Conservation (phyloP, 2,888 invertebrate species). For the Lasiommata megera region DNA sequence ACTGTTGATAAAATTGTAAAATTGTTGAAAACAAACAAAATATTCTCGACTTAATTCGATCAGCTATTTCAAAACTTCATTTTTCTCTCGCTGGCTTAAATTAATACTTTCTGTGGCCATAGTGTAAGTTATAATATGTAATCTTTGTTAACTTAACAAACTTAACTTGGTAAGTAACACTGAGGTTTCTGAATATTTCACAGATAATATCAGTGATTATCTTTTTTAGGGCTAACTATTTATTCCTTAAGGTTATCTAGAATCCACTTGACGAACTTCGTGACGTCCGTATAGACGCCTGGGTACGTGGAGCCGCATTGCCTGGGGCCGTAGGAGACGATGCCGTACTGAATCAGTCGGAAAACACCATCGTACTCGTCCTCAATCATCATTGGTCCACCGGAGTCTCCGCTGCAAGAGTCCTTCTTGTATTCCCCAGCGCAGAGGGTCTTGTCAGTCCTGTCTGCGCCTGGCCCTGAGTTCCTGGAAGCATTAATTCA, state of each 20-base stretch:
- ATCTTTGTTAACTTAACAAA: too few relatives aligned
- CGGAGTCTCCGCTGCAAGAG: slow-evolving; percentile 85
- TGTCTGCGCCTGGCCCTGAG: background rate
- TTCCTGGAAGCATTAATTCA: background rate
- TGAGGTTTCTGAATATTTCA: too few relatives aligned
- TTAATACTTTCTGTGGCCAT: too few relatives aligned
- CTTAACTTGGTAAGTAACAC: too few relatives aligned
- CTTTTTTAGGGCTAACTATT: too few relatives aligned
- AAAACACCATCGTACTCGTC: slow-evolving; percentile 13
- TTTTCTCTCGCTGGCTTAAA: too few relatives aligned
- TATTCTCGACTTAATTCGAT: too few relatives aligned
- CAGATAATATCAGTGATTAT: too few relatives aligned
- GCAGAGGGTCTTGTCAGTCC: slow-evolving; percentile 42
- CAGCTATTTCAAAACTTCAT: too few relatives aligned
- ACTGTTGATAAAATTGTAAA: too few relatives aligned
- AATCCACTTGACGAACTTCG: slow-evolving; percentile 63
- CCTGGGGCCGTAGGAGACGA: slow-evolving; percentile 41
- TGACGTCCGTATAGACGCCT: slow-evolving; percentile 64
- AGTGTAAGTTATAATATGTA: too few relatives aligned
- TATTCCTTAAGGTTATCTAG: slow-evolving; percentile 39
- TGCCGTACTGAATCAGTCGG: slow-evolving; percentile 44
- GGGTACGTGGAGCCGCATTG: slow-evolving; percentile 53
- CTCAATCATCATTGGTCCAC: slow-evolving; percentile 81
- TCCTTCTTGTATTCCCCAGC: slow-evolving; percentile 71
- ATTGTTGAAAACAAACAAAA: too few relatives aligned